phyloP scores from a whole-genome alignment of 37 sponge, comb jelly and placozoan genomes.

The Eunapius fragilis region DNA sequence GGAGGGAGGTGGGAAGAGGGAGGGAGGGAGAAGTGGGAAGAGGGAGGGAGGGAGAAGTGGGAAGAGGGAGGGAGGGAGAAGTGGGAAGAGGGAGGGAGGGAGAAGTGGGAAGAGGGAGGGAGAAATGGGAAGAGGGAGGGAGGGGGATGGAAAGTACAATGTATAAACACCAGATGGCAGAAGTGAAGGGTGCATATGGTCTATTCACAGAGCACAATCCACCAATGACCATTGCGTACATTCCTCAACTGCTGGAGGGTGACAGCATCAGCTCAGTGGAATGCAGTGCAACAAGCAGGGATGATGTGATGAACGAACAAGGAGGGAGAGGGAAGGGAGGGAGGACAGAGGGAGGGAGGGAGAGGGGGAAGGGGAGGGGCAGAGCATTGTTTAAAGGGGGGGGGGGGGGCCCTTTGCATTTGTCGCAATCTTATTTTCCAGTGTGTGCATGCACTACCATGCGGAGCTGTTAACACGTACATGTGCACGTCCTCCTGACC shows the following conservation, averaged over 20 bases:
- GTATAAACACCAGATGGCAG: too few relatives aligned
- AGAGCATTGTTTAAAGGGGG: too few relatives aligned
- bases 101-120: neutral
- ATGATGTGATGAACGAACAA: too few relatives aligned
- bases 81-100: neutral
- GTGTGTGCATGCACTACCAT: too few relatives aligned
- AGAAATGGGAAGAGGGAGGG: neutral
- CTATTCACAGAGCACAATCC: neutral
- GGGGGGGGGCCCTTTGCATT: too few relatives aligned
- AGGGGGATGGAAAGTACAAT: neutral
- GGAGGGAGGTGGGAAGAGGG: too few relatives aligned
- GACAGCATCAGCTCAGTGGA: neutral
- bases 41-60: neutral
- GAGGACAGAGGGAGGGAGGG: neutral
- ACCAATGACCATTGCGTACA: neutral
- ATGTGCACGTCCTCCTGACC: too few relatives aligned
- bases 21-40: too few relatives aligned
- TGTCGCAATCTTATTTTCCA: too few relatives aligned
- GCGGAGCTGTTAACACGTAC: too few relatives aligned
- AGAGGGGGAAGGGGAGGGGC: neutral
- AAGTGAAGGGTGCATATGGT: too few relatives aligned
- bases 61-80: slow-evolving; percentile 4
- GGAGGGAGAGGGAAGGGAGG: too few relatives aligned
- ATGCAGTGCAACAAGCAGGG: neutral
- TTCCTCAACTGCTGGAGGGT: neutral